phyloP scores from a whole-genome alignment of 2,113 vertebrate species.

The Gadus chalcogrammus region DNA sequence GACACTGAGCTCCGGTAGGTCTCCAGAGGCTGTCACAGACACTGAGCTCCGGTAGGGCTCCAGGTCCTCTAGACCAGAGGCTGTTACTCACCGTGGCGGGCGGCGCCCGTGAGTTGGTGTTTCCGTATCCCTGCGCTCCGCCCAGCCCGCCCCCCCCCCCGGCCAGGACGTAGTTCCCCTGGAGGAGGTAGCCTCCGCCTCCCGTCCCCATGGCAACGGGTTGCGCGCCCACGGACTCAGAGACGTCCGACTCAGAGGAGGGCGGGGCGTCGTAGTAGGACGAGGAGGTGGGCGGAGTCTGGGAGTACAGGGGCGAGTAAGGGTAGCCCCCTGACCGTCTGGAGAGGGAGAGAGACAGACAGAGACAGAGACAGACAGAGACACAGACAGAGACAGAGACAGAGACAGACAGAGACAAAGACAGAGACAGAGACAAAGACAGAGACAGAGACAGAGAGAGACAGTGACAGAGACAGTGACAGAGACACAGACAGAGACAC shows the following conservation, averaged over 20 bases:
- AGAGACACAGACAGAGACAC: too few species aligned
- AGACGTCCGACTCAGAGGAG: conserved; percentile 76
- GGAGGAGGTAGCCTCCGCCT: conserved; percentile 77
- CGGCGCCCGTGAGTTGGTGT: conserved; percentile 84
- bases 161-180: conserved; percentile 81
- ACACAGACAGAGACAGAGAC: too few species aligned
- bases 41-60: too few species aligned
- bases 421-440: too few species aligned
- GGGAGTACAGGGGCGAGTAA: conserved; percentile 82
- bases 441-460: too few species aligned
- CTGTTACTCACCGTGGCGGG: conserved; percentile 90
- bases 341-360: conserved; percentile 19
- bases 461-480: too few species aligned
- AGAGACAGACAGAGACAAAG: too few species aligned
- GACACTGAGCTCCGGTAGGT: too few species aligned
- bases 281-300: conserved; percentile 71
- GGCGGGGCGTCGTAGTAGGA: conserved; percentile 78
- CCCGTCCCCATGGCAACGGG: conserved; percentile 52
- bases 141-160: conserved; percentile 37
- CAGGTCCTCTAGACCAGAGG: too few species aligned
- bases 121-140: conserved; percentile 79
- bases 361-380: not conserved
- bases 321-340: conserved; percentile 81
- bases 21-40: too few species aligned
- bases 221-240: conserved; percentile 73